Evolutionary conservation across 1,140 invertebrate genomes (phyloP), one percentile per base, ranked within the genome.

Genomic region (Sesamia nonagrioides): DNA sequence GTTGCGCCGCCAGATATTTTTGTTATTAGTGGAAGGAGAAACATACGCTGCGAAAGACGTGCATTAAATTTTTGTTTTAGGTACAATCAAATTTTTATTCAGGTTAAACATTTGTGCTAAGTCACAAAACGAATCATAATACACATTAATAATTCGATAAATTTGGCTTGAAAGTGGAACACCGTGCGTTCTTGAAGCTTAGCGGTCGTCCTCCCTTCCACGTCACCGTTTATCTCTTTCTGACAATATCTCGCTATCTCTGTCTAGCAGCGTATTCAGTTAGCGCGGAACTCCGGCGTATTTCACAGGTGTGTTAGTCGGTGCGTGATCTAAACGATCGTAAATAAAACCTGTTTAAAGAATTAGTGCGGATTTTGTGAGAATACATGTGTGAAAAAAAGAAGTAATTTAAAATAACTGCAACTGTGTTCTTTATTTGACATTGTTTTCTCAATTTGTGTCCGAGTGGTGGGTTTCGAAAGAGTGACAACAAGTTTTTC

Each of bases 401-500:
- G 11, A 40, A 54, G 40, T 68, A 2, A 17, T 8, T 48, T 35
- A 17, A 71, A 71, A 54, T 71, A 71, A 71, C 60, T 45, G 27
- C 15, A 48, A 18, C 21, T 13, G 18, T 71, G 52, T 33, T 18
- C 37, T 15, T 42, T 33, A 42, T 68, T 77, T 68, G 6, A 77
- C 60, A 42, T 77, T 66, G 72, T 68, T 78, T 78, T 18, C 21
- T 42, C 0, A 18, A 17, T 21, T 78, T 74, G 76, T 78, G 69
- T 52, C 56, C 42, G 78, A 84, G 78, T 83, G 77, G 83, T 85
- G 79, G 78, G 84, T 89, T 87, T 87, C 83, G 86, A 89, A 91
- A 92, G 75, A 89, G 93, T 93, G 91, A 94, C 88, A 87, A 88
- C 87, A 89, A 93, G 89, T 91, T 93, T 85, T 91, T 91, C 88